These are phyloP conservation scores for Eulemur mongoz DNA, from an alignment of 2,797 vertebrate genomes.

Conservation along the genomic window DNA sequence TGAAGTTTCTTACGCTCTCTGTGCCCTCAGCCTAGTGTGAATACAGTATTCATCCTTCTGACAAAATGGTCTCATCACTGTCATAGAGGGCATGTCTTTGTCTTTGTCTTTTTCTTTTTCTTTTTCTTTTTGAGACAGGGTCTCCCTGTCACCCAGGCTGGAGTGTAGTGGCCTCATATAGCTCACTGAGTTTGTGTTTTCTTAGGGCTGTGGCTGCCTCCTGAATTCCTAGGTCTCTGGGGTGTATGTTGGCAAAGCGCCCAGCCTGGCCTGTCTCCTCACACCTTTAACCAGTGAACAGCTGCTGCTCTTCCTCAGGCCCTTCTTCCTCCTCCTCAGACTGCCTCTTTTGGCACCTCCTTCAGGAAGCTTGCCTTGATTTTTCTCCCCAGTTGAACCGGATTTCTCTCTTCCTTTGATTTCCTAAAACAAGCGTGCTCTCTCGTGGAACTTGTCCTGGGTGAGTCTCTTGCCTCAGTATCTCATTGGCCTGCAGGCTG, in stretches of 20 bases:
- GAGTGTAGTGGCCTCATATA: background rate
- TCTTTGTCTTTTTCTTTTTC: background rate
- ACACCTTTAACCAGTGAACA: background rate
- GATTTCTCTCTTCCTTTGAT: background rate
- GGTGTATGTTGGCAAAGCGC: background rate
- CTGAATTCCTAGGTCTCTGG: background rate
- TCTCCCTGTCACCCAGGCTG: background rate
- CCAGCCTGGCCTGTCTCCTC: background rate
- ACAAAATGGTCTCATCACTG: background rate
- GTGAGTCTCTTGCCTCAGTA: background rate
- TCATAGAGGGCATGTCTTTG: background rate
- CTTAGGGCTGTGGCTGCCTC: background rate
- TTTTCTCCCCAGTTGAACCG: background rate
- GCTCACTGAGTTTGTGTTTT: background rate
- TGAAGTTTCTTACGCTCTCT: background rate
- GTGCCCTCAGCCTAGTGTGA: background rate
- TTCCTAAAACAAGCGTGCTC: background rate
- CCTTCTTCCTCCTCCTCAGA: background rate
- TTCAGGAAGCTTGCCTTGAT: background rate
- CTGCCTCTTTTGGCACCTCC: background rate
- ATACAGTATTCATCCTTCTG: background rate
- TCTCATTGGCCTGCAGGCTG: background rate
- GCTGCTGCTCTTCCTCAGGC: background rate
- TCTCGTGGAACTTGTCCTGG: background rate
- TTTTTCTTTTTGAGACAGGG: background rate